phyloP scores from a whole-genome alignment of 2,888 invertebrate genomes.

The Abrostola tripartita region DNA sequence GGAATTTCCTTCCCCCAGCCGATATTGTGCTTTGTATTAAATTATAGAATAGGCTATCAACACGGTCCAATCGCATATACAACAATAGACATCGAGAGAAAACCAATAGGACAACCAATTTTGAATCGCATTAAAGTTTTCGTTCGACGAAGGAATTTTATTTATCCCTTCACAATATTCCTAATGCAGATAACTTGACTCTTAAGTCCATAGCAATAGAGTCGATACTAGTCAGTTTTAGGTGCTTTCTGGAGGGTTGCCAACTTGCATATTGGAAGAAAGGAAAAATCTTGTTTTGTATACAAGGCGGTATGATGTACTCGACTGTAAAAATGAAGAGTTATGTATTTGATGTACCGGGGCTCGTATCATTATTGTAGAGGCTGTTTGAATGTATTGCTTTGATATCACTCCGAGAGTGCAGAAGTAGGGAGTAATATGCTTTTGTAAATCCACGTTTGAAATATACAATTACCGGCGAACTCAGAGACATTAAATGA shows the following conservation, averaged over 20 bases:
- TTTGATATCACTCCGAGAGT: no score
- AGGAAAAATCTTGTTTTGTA: slow-evolving; percentile 29
- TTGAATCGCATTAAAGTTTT: slow-evolving; percentile 38
- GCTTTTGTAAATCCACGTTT: no score
- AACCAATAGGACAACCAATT: slow-evolving; percentile 33
- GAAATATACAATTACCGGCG: no score
- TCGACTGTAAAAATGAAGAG: slow-evolving; percentile 18
- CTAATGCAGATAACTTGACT: slow-evolving; percentile 3
- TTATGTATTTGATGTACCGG: slow-evolving; percentile 16
- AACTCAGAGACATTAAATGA: no score
- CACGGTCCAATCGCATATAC: slow-evolving; percentile 1
- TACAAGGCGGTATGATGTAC: slow-evolving; percentile 17
- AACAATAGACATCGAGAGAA: slow-evolving; percentile 19
- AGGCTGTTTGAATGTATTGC: no score
- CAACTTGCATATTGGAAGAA: slow-evolving; percentile 30
- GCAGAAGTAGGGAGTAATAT: no score
- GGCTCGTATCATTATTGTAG: no score
- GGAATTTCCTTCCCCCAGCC: no score
- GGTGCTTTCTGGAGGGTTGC: slow-evolving; percentile 11
- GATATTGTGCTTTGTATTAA: no score
- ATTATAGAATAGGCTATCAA: slow-evolving; percentile 2
- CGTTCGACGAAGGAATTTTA: slow-evolving; percentile 22
- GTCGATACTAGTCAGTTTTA: slow-evolving; percentile 4
- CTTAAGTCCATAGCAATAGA: not conserved
- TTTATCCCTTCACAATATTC: slow-evolving; percentile 18